Evolutionary conservation across 2,113 vertebrate genomes (phyloP), one percentile per base, ranked within the genome.

Genomic region (Antennarius striatus): DNA sequence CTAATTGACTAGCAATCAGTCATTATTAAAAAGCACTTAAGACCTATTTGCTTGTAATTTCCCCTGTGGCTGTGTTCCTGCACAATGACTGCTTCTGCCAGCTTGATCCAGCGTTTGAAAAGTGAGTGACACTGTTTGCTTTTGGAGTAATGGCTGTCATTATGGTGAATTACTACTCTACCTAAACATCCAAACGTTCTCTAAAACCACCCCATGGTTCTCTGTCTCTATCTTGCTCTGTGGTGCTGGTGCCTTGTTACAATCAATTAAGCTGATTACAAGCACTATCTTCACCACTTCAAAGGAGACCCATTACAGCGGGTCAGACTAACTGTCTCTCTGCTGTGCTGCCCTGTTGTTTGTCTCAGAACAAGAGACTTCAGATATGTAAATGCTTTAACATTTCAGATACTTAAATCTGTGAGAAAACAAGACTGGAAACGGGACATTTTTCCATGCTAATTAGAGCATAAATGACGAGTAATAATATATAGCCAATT

Each of bases 181-280:
- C 79, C 72, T 66, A 86, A 92, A 90, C 86, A 89, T 84, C 65
- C 58, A 75, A 72, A 79, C 71, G 75, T 84, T 88, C 77, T 56
- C 76, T 61, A 57, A 73, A 87, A 79, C 59, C 73, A 73, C 50
- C 84, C 87, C 66, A 79, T 79, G 58, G 58, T 11, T 46, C 70
- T 70, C 77, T 52, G 72, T 65, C 81, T 75, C 80, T 80, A 56
- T 81, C 79, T 84, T 45, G 15, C 84, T 77, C 62, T 50, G 65
- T 68, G 80, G 73, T 77, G 71, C 85, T 74, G 71, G 82, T 84
- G 86, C 88, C 91, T 90, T 78, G 85, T 89, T 92, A 90, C 88
- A 90, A 92, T 91, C 90, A 90, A 90, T 91, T 89, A 89, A 67
- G 75, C 75, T 92, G 88, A 91, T 89, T 92, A 91, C 89, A 86